Evolutionary conservation across 2,797 vertebrate genomes (phyloP).

Genomic region (Holocentrus rufus): DNA sequence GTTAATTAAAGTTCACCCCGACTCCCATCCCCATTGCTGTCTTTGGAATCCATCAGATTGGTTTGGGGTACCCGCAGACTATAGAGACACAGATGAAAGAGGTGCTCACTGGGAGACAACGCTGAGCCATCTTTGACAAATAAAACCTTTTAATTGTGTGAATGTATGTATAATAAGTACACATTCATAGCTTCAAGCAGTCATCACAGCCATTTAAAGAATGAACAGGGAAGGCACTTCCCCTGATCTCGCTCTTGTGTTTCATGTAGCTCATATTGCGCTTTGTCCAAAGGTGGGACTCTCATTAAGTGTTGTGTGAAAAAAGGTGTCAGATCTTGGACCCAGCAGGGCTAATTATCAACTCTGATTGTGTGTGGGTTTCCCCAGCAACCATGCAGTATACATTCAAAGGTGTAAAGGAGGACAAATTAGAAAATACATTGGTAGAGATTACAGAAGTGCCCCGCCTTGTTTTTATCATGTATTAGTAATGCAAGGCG

Average conservation of each 20-base stretch:
- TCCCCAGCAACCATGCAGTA: constrained; percentile 76
- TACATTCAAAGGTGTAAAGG: constrained; percentile 73
- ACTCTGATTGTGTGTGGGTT: constrained; percentile 75
- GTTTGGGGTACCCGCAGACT: constrained; percentile 52
- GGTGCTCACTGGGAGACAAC: constrained; percentile 42
- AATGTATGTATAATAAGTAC: constrained; percentile 59
- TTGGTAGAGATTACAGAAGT: constrained; percentile 13
- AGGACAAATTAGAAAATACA: constrained; percentile 23
- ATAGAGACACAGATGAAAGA: constrained; percentile 54
- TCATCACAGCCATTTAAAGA: constrained; percentile 56
- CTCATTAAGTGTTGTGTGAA: constrained; percentile 74
- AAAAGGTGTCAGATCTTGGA: constrained; percentile 74
- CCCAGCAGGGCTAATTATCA: constrained; percentile 82
- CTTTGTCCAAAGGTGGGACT: constrained; percentile 56
- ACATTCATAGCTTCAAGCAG: constrained; percentile 60
- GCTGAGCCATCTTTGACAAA: constrained; percentile 62
- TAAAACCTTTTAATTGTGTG: constrained; percentile 65
- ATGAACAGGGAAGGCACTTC: constrained; percentile 36
- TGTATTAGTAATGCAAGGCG: constrained; percentile 5
- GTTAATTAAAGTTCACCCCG: constrained; percentile 75
- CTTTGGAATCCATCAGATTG: constrained; percentile 50
- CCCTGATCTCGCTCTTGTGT: constrained; percentile 26
- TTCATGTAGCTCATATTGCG: constrained; percentile 22
- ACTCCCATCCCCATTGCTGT: constrained; percentile 52
- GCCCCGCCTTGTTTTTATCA: constrained; percentile 2